phyloP scores from a whole-genome alignment of 2,113 vertebrate genomes.

The Gallinago undulata region DNA sequence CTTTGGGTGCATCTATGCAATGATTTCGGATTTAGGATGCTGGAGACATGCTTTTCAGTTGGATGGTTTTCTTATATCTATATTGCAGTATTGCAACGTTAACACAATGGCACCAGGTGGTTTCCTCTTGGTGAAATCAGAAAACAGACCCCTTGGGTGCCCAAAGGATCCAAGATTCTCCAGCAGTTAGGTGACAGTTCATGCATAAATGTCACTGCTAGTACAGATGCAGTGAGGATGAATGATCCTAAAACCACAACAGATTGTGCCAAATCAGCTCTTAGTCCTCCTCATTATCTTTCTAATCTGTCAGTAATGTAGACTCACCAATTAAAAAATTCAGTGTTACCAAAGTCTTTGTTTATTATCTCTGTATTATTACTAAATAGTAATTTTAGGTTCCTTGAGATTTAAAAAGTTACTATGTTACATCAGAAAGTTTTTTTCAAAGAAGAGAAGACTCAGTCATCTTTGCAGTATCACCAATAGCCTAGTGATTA shows the following conservation, averaged over 20 bases:
- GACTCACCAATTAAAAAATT: background rate
- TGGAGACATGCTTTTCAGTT: background rate
- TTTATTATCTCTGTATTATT: background rate
- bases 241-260: background rate
- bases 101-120: background rate
- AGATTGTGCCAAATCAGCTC: background rate
- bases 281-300: background rate
- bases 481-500: background rate
- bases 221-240: background rate
- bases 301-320: background rate
- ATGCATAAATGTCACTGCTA: background rate
- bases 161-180: background rate
- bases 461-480: background rate
- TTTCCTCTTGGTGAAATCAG: background rate
- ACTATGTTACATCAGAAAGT: background rate
- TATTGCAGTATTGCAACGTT: background rate
- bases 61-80: background rate
- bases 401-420: background rate
- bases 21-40: background rate
- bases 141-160: background rate
- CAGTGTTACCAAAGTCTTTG: background rate
- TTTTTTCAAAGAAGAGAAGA: background rate
- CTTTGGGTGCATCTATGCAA: background rate
- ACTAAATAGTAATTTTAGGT: background rate
- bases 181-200: background rate